phyloP scores from a whole-genome alignment of 1,140 invertebrate genomes.

The Agraylea sexmaculata region DNA sequence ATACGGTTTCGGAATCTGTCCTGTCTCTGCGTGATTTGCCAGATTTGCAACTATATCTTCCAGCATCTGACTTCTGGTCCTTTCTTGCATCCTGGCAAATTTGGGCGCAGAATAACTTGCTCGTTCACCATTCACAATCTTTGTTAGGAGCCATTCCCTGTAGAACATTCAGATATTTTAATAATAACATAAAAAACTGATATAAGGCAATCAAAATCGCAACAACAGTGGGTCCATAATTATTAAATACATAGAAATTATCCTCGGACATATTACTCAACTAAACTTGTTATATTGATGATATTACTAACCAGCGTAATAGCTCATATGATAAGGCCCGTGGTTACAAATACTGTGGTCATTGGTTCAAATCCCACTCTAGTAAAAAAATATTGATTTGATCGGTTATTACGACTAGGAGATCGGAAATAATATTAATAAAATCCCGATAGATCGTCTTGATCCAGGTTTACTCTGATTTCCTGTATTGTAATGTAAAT shows the following conservation, averaged over 20 bases:
- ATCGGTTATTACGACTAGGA: too few species aligned
- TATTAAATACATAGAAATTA: conserved; percentile 3
- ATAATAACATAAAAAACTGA: too few species aligned
- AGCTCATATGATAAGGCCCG: too few species aligned
- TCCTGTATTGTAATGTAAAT: too few species aligned
- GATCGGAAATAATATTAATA: too few species aligned
- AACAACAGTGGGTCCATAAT: conserved; percentile 1
- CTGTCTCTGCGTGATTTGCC: conserved; percentile 87
- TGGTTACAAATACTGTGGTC: too few species aligned
- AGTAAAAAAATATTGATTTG: too few species aligned
- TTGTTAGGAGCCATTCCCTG: conserved; percentile 91
- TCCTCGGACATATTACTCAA: conserved; percentile 11
- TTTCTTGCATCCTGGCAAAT: conserved; percentile 89
- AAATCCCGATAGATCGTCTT: too few species aligned
- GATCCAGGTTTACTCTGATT: too few species aligned
- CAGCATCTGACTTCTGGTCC: conserved; percentile 83
- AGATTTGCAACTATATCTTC: conserved; percentile 90
- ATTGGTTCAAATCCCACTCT: too few species aligned
- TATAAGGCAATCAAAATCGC: background rate
- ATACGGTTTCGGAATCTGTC: conserved; percentile 91
- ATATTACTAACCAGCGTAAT: too few species aligned
- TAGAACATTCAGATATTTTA: conserved; percentile 28
- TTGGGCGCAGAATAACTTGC: conserved; percentile 94
- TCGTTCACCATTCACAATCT: conserved; percentile 94
- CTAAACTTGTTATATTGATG: too few species aligned